Evolutionary conservation across 2,888 invertebrate species (phyloP).

Genomic region (Eremobia ochroleuca): DNA sequence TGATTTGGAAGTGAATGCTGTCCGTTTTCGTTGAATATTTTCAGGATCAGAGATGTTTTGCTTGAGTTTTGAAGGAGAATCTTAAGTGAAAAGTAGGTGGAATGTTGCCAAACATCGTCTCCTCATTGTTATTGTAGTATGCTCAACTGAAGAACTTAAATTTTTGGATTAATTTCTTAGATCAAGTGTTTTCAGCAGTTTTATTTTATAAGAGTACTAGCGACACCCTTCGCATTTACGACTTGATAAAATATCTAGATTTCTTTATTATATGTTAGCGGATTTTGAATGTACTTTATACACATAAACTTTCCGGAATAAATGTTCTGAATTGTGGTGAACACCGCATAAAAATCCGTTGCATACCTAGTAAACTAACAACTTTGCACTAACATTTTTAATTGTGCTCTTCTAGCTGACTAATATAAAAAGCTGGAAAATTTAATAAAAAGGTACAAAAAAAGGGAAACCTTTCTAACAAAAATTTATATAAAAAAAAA

Average conservation of each 20-base stretch:
- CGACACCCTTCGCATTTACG: too few relatives aligned
- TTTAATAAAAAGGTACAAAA: neutral
- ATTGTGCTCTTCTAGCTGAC: neutral
- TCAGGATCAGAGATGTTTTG: neutral
- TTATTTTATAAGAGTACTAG: neutral
- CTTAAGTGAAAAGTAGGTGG: constrained; percentile 16
- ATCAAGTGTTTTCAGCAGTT: neutral
- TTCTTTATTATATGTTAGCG: too few relatives aligned
- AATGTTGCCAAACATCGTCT: constrained; percentile 11
- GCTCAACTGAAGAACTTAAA: neutral
- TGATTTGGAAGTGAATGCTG: constrained; percentile 49
- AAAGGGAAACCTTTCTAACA: neutral
- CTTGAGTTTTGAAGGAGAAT: neutral
- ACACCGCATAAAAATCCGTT: too few relatives aligned
- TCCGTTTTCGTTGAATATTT: constrained; percentile 10
- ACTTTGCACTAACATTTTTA: too few relatives aligned
- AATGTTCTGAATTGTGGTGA: too few relatives aligned
- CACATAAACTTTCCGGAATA: too few relatives aligned
- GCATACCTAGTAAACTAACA: too few relatives aligned
- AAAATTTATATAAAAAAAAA: too few relatives aligned
- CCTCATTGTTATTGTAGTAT: constrained; percentile 1
- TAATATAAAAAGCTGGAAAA: neutral
- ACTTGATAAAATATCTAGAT: too few relatives aligned
- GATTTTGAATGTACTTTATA: too few relatives aligned
- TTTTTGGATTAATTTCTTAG: neutral